Conservation (phyloP, 2,113 vertebrate species). For the Solea senegalensis region DNA sequence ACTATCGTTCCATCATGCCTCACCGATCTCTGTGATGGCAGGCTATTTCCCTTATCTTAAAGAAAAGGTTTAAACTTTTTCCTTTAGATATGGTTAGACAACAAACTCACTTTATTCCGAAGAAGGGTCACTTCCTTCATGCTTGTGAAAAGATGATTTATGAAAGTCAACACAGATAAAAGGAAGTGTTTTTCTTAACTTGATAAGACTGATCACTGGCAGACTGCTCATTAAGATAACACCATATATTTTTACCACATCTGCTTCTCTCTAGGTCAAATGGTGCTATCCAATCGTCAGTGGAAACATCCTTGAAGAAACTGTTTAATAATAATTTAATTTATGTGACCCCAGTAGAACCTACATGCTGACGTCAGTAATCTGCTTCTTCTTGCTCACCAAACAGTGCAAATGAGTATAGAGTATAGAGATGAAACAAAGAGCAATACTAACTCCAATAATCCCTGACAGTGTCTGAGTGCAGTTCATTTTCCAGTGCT, state of each 20-base stretch:
- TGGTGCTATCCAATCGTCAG: constrained; percentile 19
- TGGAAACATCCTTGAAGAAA: constrained; percentile 16
- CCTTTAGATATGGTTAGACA: neutral
- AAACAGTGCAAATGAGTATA: constrained; percentile 11
- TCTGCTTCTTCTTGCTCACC: constrained; percentile 2
- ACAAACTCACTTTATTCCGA: neutral
- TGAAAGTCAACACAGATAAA: constrained; percentile 28
- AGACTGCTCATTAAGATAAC: constrained; percentile 32
- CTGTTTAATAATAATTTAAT: neutral
- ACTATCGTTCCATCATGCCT: neutral
- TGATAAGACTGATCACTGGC: constrained; percentile 32
- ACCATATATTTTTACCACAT: neutral
- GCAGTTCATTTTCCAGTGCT: constrained; percentile 33
- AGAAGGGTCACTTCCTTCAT: neutral
- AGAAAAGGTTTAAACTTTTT: neutral
- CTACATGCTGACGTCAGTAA: neutral
- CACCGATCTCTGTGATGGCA: neutral
- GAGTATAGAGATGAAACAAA: no score
- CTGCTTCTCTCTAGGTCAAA: constrained; percentile 10
- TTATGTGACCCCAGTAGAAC: neutral
- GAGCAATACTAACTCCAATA: constrained; percentile 21
- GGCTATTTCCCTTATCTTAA: no score
- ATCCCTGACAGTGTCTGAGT: constrained; percentile 26
- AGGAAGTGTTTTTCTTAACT: constrained; percentile 6
- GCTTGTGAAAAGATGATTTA: neutral